Evolutionary conservation across 2,888 invertebrate genomes (phyloP), one percentile per base, ranked within the genome.

Genomic region (Ecdyonurus torrentis): DNA sequence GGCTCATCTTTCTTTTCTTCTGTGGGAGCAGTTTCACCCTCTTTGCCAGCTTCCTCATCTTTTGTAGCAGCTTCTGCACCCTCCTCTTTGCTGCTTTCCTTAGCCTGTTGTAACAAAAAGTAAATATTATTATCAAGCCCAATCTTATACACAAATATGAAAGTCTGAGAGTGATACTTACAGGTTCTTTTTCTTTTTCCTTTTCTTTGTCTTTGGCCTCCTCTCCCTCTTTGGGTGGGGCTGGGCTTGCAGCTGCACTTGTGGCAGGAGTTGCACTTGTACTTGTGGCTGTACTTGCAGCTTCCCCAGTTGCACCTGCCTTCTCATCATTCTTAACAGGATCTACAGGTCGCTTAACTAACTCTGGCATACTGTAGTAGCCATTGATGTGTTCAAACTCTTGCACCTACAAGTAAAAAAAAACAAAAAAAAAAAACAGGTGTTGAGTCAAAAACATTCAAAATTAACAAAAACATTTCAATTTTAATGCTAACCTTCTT

Each of bases 381-480:
- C 98, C 98, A 73, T 99, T 99, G 66, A 97, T 95, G 71, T 91
- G 89, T 73, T 99, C 99, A 74, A 99, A 99, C 72, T 99, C 99
- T 74, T 97, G 97, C 37, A 98, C 96, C 82, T 82, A 64, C 15
- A 19, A 61, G 50, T 25, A 24, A 61, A 61, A 10, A 37, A 37
- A 61, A 19, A 18, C 24, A n/a, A n/a, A 59, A 59, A 61, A 59
- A 53, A 15, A 52, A 61, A 52, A n/a, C n/a, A n/a, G n/a, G n/a
- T n/a, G n/a, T n/a, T n/a, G n/a, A n/a, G n/a, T 23, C 25, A 59
- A 5, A 3, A 58, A 52, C 61, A 63, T 62, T 18, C 55, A 23
- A 20, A 60, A 50, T 52, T 66, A 25, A 25, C 23, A 25, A 60
- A 62, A 23, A 58, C 20, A 24, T 55, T 20, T 58, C 53, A 15